Conservation (phyloP, 1,140 invertebrate species). For the Palaemon carinicauda region DNA sequence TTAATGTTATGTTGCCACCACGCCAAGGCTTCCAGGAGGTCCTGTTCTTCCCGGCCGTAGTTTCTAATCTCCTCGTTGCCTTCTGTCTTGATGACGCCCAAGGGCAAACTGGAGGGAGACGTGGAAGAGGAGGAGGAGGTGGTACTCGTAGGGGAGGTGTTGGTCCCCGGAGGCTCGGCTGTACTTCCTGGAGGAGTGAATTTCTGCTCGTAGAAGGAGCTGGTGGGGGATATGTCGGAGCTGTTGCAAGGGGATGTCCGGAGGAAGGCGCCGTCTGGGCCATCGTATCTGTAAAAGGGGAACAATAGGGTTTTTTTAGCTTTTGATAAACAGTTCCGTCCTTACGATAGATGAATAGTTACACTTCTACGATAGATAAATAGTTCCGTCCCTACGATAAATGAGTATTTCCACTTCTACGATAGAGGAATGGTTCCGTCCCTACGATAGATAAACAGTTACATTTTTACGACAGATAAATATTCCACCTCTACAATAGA, state of each 20-base stretch:
- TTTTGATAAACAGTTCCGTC: no score
- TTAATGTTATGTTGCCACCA: slow-evolving; percentile 50
- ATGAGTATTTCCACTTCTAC: no score
- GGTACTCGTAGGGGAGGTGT: background rate
- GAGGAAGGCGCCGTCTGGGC: slow-evolving; percentile 1
- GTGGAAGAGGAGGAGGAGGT: background rate
- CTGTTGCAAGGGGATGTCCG: slow-evolving; percentile 27
- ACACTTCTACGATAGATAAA: no score
- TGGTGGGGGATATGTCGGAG: background rate
- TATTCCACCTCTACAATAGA: no score
- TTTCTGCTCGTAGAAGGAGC: background rate
- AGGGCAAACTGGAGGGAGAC: background rate
- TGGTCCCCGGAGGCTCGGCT: background rate
- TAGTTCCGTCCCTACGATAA: no score
- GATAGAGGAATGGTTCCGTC: no score
- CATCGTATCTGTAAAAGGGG: slow-evolving; percentile 12
- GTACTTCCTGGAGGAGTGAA: no score
- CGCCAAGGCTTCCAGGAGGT: slow-evolving; percentile 35
- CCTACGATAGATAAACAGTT: no score
- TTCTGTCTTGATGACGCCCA: slow-evolving; percentile 21
- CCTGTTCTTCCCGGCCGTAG: slow-evolving; percentile 37
- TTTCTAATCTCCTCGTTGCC: background rate
- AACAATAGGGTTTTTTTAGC: no score
- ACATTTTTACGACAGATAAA: no score
- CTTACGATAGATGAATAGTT: no score